Conservation (phyloP, 1,140 invertebrate genomes). For the Forficula auricularia region DNA sequence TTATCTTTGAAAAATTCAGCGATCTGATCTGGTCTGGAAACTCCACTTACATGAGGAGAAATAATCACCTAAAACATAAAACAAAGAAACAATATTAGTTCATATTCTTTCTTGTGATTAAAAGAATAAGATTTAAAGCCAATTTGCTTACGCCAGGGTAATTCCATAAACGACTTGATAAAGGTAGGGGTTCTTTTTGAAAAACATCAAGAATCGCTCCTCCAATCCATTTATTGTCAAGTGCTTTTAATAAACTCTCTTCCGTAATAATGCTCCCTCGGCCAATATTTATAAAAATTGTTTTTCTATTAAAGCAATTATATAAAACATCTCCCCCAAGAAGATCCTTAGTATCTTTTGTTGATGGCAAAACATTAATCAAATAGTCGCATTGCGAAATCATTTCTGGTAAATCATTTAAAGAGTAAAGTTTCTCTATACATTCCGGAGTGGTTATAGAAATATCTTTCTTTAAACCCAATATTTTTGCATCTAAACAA, state of each 20-base stretch:
- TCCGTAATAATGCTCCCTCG: conserved; percentile 35
- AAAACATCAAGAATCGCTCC: conserved; percentile 42
- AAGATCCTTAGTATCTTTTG: conserved; percentile 30
- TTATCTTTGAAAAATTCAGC: conserved; percentile 27
- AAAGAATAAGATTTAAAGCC: conserved; percentile 10
- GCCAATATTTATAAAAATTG: conserved; percentile 39
- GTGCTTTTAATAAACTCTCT: conserved; percentile 30
- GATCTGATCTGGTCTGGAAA: conserved; percentile 25
- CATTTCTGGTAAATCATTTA: conserved; percentile 24
- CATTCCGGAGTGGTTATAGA: conserved; percentile 17
- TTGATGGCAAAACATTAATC: conserved; percentile 35
- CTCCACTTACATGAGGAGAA: conserved; percentile 35
- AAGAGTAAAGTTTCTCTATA: conserved; percentile 21
- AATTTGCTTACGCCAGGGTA: conserved; percentile 18
- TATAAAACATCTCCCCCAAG: conserved; percentile 29
- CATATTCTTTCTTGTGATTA: neutral
- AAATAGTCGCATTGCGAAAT: conserved; percentile 36
- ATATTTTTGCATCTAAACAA: conserved; percentile 23
- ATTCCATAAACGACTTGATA: conserved; percentile 32
- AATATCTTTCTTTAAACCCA: conserved; percentile 21
- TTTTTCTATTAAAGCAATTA: conserved; percentile 23
- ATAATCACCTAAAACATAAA: conserved; percentile 28
- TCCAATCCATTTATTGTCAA: conserved; percentile 35
- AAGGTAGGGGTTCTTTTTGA: conserved; percentile 33
- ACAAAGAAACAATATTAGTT: neutral